Base-by-base conservation (phyloP, 2,797 vertebrate species). In the Sebastiscus albofasciatus region DNA sequence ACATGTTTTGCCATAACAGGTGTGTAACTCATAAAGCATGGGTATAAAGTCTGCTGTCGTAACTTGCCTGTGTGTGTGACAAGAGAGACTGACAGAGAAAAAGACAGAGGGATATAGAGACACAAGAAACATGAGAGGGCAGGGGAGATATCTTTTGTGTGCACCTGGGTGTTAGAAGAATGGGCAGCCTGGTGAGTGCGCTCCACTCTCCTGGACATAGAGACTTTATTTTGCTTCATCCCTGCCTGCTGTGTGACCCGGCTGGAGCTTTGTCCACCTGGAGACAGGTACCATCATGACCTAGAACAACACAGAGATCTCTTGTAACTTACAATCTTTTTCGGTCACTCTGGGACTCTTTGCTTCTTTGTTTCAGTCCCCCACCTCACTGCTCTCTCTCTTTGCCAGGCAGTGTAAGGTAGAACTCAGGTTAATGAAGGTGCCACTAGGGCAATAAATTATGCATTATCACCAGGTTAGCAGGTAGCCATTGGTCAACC, bases 361-460 rank as follows among this genome's bases (percentile, higher is more conserved):
- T 71, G 8, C n/a, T 66, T 73, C n/a, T 84, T 73, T 79, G 68
- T 81, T 61, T 73, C 46, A 6, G 6, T 62, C 62, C 42, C 76
- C n/a, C n/a, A 29, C 64, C 42, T 70, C 61, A 10, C 68, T 72
- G 11, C 64, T 70, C 69, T 79, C 70, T 81, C 18, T 52, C 18
- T n/a, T 95, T 95, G 95, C 92, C 92, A 96, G 90, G 94, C 90
- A 74, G 49, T 72, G 72, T 79, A 77, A 83, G 67, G 72, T 82
- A 71, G 26, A 82, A 76, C 59, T 65, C 34, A 14, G 77, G 74
- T 84, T 83, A 83, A 77, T 82, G 62, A 86, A 75, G 22, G 31
- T 87, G n/a, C 46, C 70, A 79, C 49, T 26, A 11, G 7, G 58
- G 33, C 26, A 85, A 80, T 89, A 16, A 83, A 90, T 90, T 66